Conservation (phyloP, 1,140 invertebrate genomes). For the Drosophila kikkawai region DNA sequence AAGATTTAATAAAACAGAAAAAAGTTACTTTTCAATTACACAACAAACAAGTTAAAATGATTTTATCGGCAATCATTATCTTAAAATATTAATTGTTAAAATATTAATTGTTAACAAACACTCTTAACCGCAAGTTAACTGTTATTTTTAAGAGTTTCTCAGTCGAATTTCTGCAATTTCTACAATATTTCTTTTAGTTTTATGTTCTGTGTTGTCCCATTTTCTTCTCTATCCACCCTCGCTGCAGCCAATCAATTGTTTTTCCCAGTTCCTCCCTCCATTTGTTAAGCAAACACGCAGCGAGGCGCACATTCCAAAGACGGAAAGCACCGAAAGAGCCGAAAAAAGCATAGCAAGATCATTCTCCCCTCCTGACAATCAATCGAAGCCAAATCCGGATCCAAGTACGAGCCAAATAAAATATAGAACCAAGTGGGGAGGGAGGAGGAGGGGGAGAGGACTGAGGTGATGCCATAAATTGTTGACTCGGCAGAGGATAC, state of each 20-base stretch:
- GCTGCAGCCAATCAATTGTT: conserved; percentile 38
- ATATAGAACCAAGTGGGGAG: not conserved
- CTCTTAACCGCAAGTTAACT: not conserved
- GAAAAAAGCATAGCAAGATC: not conserved
- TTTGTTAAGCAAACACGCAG: conserved; percentile 55
- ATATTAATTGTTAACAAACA: not conserved
- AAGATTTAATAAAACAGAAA: not conserved
- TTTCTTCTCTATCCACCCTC: conserved; percentile 34
- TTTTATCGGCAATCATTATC: not conserved
- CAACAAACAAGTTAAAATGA: too few relatives aligned
- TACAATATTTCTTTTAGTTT: not conserved
- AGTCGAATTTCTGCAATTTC: not conserved
- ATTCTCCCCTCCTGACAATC: conserved; percentile 22
- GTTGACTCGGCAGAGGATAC: conserved; percentile 27
- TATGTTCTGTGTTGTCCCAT: too few relatives aligned
- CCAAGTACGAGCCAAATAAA: conserved; percentile 11
- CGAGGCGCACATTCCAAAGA: conserved; percentile 12
- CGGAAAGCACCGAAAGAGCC: not conserved
- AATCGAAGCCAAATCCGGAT: conserved; percentile 24
- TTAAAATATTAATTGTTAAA: too few relatives aligned
- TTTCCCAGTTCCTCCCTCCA: conserved; percentile 29
- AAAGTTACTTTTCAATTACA: too few relatives aligned
- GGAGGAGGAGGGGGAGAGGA: not conserved
- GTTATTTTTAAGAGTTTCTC: not conserved
- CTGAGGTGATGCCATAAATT: conserved; percentile 37